Conservation (phyloP, 2,113 vertebrate species). For the Forbesichthys papilliferus region DNA sequence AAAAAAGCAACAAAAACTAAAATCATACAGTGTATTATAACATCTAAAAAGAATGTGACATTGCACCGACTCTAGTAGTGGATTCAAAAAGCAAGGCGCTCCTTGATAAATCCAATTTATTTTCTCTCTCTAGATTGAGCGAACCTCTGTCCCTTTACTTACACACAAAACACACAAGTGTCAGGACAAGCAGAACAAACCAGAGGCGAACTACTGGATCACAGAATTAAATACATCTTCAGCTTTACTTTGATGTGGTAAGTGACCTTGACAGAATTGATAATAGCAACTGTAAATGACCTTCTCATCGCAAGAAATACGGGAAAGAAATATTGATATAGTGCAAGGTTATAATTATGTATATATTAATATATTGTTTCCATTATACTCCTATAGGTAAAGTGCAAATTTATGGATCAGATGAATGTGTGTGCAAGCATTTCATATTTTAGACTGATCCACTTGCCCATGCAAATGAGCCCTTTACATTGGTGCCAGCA, state of each 20-base stretch:
- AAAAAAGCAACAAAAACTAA: slow-evolving; percentile 14
- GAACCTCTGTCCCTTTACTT: slow-evolving; percentile 54
- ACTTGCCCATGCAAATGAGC: slow-evolving; percentile 65
- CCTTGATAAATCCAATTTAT: neutral
- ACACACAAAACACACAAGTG: slow-evolving; percentile 26
- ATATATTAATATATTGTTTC: slow-evolving; percentile 77
- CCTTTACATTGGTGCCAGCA: slow-evolving; percentile 62
- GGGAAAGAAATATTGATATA: slow-evolving; percentile 65
- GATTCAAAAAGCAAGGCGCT: slow-evolving; percentile 1
- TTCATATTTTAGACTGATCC: slow-evolving; percentile 57
- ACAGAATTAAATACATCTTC: slow-evolving; percentile 53
- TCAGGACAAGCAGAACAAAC: slow-evolving; percentile 39
- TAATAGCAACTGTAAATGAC: slow-evolving; percentile 39
- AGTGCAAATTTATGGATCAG: slow-evolving; percentile 77
- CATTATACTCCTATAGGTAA: slow-evolving; percentile 72
- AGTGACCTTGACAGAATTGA: slow-evolving; percentile 46
- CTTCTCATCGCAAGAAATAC: slow-evolving; percentile 39
- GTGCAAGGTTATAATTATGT: slow-evolving; percentile 73
- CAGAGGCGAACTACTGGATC: slow-evolving; percentile 35
- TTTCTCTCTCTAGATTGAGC: slow-evolving; percentile 17
- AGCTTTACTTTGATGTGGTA: slow-evolving; percentile 51
- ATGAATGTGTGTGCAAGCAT: slow-evolving; percentile 71
- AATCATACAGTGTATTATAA: neutral
- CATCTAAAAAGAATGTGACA: slow-evolving; percentile 17
- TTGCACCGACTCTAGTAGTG: neutral